These are phyloP conservation scores for Cistogaster globosa DNA, from an alignment of 2,888 invertebrate species.

Conservation along the genomic window DNA sequence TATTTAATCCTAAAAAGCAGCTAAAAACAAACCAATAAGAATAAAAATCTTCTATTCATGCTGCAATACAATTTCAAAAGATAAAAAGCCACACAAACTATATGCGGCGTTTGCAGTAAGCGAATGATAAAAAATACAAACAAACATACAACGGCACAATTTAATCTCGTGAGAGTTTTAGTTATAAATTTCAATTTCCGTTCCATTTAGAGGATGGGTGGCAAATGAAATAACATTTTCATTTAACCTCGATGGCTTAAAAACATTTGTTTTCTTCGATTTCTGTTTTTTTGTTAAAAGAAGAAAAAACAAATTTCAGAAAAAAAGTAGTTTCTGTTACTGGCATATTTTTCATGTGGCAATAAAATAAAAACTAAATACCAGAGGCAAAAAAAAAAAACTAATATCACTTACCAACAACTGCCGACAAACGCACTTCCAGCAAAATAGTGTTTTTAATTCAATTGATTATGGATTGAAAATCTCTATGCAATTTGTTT, in stretches of 20 bases:
- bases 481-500: slow-evolving; percentile 24
- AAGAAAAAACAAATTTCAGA: slow-evolving; percentile 2
- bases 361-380: slow-evolving; percentile 6
- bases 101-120: background rate
- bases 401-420: background rate
- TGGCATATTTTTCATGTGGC: slow-evolving; percentile 21
- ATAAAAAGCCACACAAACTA: slow-evolving; percentile 47
- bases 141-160: slow-evolving; percentile 17
- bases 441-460: slow-evolving; percentile 3
- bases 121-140: slow-evolving; percentile 15
- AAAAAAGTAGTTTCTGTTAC: slow-evolving; percentile 16
- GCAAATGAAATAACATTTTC: slow-evolving; percentile 75
- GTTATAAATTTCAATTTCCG: slow-evolving; percentile 75
- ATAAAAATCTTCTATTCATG: slow-evolving; percentile 57
- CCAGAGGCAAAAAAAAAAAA: background rate
- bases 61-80: slow-evolving; percentile 55
- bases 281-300: slow-evolving; percentile 14
- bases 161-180: slow-evolving; percentile 66
- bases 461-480: slow-evolving; percentile 57
- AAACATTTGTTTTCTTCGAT: slow-evolving; percentile 66
- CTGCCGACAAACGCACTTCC: too few species aligned
- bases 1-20: slow-evolving; percentile 60
- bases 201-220: slow-evolving; percentile 72
- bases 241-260: slow-evolving; percentile 72
- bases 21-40: slow-evolving; percentile 58